These are phyloP conservation scores for Trididemnum miniatum DNA, from an alignment of 23 tunicate genomes.

Conservation along the genomic window DNA sequence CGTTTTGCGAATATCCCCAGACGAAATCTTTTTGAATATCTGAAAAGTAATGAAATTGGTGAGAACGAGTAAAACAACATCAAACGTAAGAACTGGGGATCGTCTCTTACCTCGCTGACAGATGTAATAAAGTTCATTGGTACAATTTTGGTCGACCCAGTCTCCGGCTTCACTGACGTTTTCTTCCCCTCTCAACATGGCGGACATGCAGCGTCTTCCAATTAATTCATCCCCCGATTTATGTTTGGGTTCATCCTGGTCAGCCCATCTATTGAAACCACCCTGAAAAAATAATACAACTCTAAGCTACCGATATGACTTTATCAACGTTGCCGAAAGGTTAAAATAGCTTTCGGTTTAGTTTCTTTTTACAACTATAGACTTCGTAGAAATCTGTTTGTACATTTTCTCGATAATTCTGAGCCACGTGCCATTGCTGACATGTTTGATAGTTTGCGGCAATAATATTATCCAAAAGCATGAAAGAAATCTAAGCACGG, in stretches of 20 bases:
- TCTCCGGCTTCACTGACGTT: conserved; percentile 3
- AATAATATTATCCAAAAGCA: no score
- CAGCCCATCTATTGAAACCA: conserved; percentile 9
- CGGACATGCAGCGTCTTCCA: conserved; percentile 3
- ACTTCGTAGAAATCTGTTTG: no score
- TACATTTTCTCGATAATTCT: no score
- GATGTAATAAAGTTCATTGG: neutral
- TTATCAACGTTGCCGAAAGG: no score
- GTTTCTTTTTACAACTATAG: no score
- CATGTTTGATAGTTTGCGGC: no score
- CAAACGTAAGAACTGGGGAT: neutral
- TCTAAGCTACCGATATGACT: no score
- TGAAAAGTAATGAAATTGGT: neutral
- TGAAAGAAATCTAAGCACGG: no score
- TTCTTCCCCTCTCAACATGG: neutral
- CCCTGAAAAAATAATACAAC: neutral
- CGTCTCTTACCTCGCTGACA: conserved; percentile 32
- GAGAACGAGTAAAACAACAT: neutral
- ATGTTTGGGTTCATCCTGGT: neutral
- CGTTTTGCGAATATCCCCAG: conserved; percentile 20
- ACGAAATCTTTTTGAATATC: conserved; percentile 1
- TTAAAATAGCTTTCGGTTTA: no score
- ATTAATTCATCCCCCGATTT: neutral
- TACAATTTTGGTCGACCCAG: conserved; percentile 34
- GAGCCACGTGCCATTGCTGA: no score